Evolutionary conservation across 2,113 vertebrate genomes (phyloP).

Genomic region (Pseudopipra pipra): DNA sequence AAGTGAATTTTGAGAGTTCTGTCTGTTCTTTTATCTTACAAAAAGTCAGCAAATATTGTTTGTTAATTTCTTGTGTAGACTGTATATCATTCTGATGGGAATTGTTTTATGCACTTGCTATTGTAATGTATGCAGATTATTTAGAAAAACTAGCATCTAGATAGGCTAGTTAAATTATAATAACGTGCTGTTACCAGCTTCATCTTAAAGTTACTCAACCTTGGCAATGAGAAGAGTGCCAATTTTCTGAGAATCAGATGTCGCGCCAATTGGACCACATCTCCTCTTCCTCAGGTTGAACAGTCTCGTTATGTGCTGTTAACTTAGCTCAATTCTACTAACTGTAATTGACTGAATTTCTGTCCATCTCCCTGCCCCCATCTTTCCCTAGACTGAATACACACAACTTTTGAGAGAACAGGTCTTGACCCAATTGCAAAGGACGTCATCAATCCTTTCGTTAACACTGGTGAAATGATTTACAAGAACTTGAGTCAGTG

Average conservation of each 20-base stretch:
- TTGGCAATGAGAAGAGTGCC: background rate
- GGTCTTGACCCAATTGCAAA: background rate
- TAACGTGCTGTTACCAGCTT: background rate
- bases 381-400: background rate
- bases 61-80: background rate
- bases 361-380: rapidly evolving
- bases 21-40: background rate
- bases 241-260: background rate
- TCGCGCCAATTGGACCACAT: background rate
- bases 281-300: background rate
- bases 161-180: background rate
- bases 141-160: background rate
- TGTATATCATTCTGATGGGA: background rate
- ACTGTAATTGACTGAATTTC: background rate
- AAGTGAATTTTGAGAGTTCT: background rate
- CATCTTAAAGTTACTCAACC: background rate
- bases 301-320: background rate
- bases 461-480: background rate
- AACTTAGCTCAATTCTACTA: background rate
- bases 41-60: background rate
- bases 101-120: background rate
- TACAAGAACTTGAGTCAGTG: background rate
- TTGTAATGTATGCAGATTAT: background rate
- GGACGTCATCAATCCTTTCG: background rate
- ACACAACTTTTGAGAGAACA: background rate